phyloP scores from a whole-genome alignment of 1,140 invertebrate genomes.

The Ceratosolen fusciceps region DNA sequence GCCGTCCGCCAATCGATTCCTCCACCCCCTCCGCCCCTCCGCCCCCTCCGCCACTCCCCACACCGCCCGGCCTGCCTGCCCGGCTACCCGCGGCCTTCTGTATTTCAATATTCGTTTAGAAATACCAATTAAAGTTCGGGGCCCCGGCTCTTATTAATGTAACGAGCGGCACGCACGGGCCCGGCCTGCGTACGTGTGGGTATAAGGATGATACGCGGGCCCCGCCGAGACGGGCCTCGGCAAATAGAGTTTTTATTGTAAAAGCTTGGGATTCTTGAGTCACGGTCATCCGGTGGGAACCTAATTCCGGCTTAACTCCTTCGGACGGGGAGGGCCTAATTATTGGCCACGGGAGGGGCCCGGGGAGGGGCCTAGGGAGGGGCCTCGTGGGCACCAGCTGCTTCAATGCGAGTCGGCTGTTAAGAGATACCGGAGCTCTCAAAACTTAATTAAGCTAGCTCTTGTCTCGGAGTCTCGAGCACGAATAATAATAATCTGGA shows the following conservation, averaged over 20 bases:
- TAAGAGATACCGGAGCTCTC: neutral
- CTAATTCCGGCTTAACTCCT: neutral
- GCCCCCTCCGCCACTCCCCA: no score
- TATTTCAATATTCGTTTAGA: constrained; percentile 10
- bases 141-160: neutral
- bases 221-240: neutral
- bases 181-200: no score
- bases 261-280: no score
- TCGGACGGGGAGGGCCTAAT: neutral
- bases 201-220: neutral
- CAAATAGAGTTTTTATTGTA: neutral
- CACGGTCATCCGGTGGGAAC: neutral
- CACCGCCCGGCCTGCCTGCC: no score
- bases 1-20: neutral
- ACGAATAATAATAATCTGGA: neutral
- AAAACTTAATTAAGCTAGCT: neutral
- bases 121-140: neutral
- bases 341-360: neutral
- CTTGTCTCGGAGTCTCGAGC: neutral
- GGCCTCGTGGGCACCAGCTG: neutral
- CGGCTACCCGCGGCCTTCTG: no score
- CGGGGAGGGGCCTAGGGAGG: neutral
- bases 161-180: no score
- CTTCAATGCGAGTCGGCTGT: neutral
- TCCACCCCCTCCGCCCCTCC: neutral